These are phyloP conservation scores for Rostratula benghalensis DNA, from an alignment of 2,113 vertebrate genomes.

Conservation along the genomic window DNA sequence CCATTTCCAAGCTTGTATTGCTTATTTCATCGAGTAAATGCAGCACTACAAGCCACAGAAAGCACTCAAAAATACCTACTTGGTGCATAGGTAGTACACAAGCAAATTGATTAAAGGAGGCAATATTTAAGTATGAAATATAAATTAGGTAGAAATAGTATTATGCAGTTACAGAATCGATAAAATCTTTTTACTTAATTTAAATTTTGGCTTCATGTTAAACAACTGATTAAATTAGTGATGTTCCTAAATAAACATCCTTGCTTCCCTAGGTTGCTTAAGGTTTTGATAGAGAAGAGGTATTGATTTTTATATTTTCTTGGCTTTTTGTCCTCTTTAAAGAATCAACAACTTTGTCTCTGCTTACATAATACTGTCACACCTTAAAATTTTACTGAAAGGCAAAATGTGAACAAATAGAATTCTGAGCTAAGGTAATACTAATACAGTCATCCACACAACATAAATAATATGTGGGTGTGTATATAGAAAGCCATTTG, in stretches of 20 bases:
- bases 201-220: neutral
- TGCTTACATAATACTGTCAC: neutral
- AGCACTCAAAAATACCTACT: neutral
- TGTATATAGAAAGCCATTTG: neutral
- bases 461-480: neutral
- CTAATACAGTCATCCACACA: neutral
- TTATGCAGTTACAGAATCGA: neutral
- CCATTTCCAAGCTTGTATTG: neutral
- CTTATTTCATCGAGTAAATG: neutral
- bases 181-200: neutral
- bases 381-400: too few species aligned
- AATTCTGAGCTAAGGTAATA: neutral
- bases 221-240: neutral
- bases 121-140: neutral
- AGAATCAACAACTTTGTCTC: neutral
- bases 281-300: neutral
- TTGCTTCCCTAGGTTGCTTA: neutral
- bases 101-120: neutral
- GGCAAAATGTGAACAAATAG: neutral
- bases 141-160: neutral
- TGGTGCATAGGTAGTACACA: neutral
- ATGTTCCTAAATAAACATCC: neutral
- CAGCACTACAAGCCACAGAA: neutral
- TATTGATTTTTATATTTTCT: neutral
- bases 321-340: neutral